Base-by-base conservation (phyloP, 2,113 vertebrate species). In the Sturnus vulgaris region DNA sequence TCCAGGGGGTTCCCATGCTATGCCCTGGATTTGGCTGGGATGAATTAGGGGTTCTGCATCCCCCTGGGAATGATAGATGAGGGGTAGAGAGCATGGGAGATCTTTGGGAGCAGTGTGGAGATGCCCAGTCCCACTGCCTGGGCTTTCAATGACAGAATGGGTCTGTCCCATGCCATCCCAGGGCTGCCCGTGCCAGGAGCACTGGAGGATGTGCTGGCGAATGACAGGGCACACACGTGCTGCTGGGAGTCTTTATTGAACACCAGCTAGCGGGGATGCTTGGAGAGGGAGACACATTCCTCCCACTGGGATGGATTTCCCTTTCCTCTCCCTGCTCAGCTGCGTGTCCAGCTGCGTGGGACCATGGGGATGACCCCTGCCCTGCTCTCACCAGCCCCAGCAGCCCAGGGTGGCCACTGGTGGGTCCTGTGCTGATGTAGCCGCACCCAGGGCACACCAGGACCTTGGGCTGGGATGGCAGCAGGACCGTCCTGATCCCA, bases 341-440 rank as follows among this genome's bases (percentile, higher is more conserved):
- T 4, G 4, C 12, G 2, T 3, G 22, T 24, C 55, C 81, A 31
- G 46, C 53, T 56, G 42, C 56, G 31, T 0, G 63, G 21, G 73
- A 15, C 53, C 0, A 0, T 4, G 25, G 56, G 21, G 50, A 11
- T 0, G 0, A 11, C 5, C 24, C 50, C 70, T 47, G 20, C 18
- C 10, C 47, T 12, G 56, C 7, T 39, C 28, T 31, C 0, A 1
- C 21, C 44, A 72, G 47, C 42, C n/a, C 20, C 59, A 35, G 73
- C 53, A 72, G 75, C 68, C 23, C 9, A 15, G 46, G 33, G 40
- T 23, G 53, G 71, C 12, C 1, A 4, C 68, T n/a, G 59, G 40
- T 53, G 92, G 55, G 31, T 68, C 33, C 56, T 2, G 6, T 4
- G 47, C 14, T 46, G 2, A 0, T 28, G 46, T 2, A 16, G 49